phyloP scores from a whole-genome alignment of 2,888 invertebrate genomes.

The Acleris laterana region DNA sequence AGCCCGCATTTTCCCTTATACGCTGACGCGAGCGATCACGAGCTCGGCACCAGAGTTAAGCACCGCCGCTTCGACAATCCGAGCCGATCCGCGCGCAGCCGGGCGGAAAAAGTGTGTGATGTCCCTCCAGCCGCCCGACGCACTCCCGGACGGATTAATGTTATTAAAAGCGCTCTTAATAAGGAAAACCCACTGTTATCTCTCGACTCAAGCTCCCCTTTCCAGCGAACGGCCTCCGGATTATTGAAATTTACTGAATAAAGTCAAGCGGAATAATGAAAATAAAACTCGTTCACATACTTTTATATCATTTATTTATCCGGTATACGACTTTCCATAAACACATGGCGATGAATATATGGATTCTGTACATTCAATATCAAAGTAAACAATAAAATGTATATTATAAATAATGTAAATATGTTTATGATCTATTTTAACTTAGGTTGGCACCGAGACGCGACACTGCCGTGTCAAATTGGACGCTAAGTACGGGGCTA shows the following conservation, averaged over 20 bases:
- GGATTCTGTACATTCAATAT: conserved; percentile 78
- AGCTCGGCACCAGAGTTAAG: not conserved
- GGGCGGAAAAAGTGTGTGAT: conserved; percentile 7
- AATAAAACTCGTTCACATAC: conserved; percentile 53
- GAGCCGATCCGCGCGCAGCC: conserved; percentile 1
- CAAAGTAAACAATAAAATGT: conserved; percentile 78
- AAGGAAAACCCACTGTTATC: conserved; percentile 27
- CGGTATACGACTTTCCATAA: conserved; percentile 75
- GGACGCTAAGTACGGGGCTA: conserved; percentile 60
- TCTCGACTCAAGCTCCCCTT: conserved; percentile 7
- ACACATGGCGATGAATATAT: conserved; percentile 76
- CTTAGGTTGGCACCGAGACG: conserved; percentile 76
- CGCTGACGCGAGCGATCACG: not conserved
- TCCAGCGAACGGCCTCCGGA: not conserved
- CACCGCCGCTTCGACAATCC: not conserved
- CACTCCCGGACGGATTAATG: conserved; percentile 28
- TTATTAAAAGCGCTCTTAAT: conserved; percentile 32
- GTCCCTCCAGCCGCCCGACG: conserved; percentile 6
- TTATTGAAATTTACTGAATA: conserved; percentile 32
- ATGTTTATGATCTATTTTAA: conserved; percentile 64
- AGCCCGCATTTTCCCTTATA: not conserved
- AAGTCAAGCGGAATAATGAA: conserved; percentile 39
- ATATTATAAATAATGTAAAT: conserved; percentile 66
- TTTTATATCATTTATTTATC: conserved; percentile 73
- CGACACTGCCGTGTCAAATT: conserved; percentile 62